Evolutionary conservation across 1,140 invertebrate species (phyloP).

Genomic region (Pachyrhynchus sulphureomaculatus): DNA sequence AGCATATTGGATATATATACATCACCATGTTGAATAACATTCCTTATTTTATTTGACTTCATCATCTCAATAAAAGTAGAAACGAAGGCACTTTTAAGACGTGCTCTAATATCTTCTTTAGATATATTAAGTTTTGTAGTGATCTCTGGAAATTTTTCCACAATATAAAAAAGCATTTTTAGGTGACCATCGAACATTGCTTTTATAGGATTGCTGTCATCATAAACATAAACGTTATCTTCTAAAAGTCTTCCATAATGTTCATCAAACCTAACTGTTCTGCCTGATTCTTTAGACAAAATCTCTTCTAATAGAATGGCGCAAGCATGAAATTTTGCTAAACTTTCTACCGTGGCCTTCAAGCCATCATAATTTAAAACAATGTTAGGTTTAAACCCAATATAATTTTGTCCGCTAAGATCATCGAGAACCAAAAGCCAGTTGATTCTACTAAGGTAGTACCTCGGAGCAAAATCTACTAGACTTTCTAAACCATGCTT

Average conservation of each 20-base stretch:
- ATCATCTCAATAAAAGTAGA: background rate
- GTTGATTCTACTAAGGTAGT: no score
- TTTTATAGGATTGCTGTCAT: no score
- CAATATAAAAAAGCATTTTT: background rate
- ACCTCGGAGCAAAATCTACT: slow-evolving; percentile 14
- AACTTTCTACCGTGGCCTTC: background rate
- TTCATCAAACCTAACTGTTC: background rate
- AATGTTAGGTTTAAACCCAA: background rate
- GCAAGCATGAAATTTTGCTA: slow-evolving; percentile 19
- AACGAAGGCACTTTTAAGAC: background rate
- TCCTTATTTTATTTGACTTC: slow-evolving; percentile 29
- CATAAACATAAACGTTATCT: background rate
- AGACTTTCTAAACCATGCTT: slow-evolving; percentile 1
- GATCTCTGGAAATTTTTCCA: slow-evolving; percentile 8
- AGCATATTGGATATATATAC: slow-evolving; percentile 53
- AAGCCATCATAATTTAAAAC: slow-evolving; percentile 7
- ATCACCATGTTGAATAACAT: slow-evolving; percentile 52
- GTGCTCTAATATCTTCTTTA: background rate
- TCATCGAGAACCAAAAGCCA: slow-evolving; percentile 16
- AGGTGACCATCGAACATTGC: background rate
- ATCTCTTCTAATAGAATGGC: slow-evolving; percentile 3
- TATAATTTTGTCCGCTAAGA: background rate
- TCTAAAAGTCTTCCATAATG: slow-evolving; percentile 4
- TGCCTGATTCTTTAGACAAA: slow-evolving; percentile 1
- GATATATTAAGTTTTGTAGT: background rate